Evolutionary conservation across 2,113 vertebrate genomes (phyloP), one percentile per base, ranked within the genome.

Genomic region (Scortum barcoo): DNA sequence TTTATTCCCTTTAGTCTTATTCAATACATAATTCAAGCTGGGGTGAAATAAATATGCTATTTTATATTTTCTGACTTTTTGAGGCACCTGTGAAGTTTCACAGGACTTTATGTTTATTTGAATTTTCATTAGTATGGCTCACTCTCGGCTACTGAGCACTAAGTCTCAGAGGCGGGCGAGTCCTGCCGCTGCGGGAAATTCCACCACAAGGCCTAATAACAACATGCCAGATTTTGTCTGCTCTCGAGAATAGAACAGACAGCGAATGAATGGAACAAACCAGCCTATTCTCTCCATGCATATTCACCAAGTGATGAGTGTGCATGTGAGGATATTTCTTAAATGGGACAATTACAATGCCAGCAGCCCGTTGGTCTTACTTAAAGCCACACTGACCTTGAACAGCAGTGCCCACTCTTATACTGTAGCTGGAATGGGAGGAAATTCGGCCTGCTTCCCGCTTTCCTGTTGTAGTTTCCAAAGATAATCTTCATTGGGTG

Each of bases 191-290:
- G 58, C 24, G 28, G 79, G 84, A 84, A 80, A 82, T 89, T 84
- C 85, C 80, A 72, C 67, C 68, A 72, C 72, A 62, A 68, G 74
- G 54, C 61, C 50, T 80, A 84, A 86, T 62, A 74, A 85, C 80
- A 90, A 86, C 83, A 83, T 66, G 62, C 82, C 68, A 85, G 78
- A 90, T 57, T 70, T 65, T 83, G 61, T 66, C 76, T 65, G 69
- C 72, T 78, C 28, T 68, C 71, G 24, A 70, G 54, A 84, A 87
- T 63, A 86, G 81, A 85, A 73, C 48, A 65, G 75, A 42, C 60
- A 14, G 48, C 1, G 7, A 76, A 76, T 68, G 54, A 80, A 87
- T 77, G 73, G 57, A 85, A 74, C 65, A 86, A 83, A 51, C 26
- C 4, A 6, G 28, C n/a, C 66, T 33, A 57, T 72, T 78, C 19